Percentiles rank a stretch among this genome's conserved stretches.
Evolutionary conservation across 2,888 invertebrate genomes (phyloP).

Genomic region (Caenorhabditis sp.): DNA sequence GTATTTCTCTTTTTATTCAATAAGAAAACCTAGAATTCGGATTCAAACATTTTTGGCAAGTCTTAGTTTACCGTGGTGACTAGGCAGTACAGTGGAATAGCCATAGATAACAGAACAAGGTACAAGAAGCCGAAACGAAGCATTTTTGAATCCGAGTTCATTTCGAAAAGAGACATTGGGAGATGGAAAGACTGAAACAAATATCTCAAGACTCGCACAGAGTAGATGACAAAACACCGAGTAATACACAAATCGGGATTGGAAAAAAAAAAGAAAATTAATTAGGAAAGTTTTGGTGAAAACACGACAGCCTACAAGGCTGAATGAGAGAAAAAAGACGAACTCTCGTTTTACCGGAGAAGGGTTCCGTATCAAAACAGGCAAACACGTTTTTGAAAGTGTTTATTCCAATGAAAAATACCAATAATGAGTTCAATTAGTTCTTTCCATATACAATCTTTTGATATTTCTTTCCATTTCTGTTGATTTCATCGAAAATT

Average conservation of each 20-base stretch:
- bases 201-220: too few relatives aligned
- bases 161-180: not conserved
- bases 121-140: not conserved
- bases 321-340: too few relatives aligned
- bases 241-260: too few relatives aligned
- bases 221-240: too few relatives aligned
- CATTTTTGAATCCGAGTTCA: not conserved
- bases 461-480: slow-evolving; percentile 6
- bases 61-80: not conserved
- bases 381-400: not conserved
- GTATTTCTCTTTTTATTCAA: not conserved
- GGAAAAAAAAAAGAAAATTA: too few relatives aligned
- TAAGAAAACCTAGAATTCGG: not conserved
- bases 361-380: too few relatives aligned
- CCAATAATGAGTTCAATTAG: not conserved
- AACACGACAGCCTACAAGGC: too few relatives aligned
- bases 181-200: too few relatives aligned
- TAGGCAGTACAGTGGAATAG: not conserved
- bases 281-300: too few relatives aligned
- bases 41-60: not conserved
- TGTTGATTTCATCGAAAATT: slow-evolving; percentile 13
- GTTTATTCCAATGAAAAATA: not conserved
- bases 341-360: too few relatives aligned
- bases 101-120: not conserved
- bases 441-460: not conserved